A percentile compares a stretch with the other conserved stretches of the same genome.
These are phyloP conservation scores for Tragopan temminckii DNA, from an alignment of 2,797 vertebrate species.

Conservation along the genomic window DNA sequence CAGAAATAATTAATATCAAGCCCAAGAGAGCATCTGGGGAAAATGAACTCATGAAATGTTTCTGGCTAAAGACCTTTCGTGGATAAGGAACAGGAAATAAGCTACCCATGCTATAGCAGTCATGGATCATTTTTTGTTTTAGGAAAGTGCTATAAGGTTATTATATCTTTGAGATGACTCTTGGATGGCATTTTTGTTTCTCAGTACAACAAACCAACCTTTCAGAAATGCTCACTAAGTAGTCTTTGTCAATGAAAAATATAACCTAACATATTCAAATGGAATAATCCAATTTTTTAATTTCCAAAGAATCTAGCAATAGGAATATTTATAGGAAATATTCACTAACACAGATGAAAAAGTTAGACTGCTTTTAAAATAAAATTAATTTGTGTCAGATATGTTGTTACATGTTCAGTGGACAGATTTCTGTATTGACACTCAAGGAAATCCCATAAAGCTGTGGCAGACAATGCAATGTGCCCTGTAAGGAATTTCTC, in stretches of 20 bases:
- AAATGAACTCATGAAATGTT: not conserved
- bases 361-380: not conserved
- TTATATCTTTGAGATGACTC: not conserved
- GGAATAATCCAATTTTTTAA: not conserved
- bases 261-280: not conserved
- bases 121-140: not conserved
- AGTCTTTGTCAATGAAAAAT: not conserved
- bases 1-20: constrained; percentile 23
- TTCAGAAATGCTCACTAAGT: not conserved
- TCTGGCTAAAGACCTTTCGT: not conserved
- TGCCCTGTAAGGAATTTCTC: not conserved
- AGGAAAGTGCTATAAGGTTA: not conserved
- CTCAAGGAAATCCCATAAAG: not conserved
- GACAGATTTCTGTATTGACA: not conserved
- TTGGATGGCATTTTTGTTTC: not conserved
- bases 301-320: not conserved
- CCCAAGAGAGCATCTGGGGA: not conserved
- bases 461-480: not conserved
- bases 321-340: not conserved
- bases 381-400: not conserved
- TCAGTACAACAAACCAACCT: not conserved
- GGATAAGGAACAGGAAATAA: not conserved
- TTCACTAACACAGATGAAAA: not conserved
- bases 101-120: not conserved
- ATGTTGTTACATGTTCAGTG: not conserved